Evolutionary conservation across 2,888 invertebrate genomes (phyloP).

Genomic region (Himalopsyche tibetana): DNA sequence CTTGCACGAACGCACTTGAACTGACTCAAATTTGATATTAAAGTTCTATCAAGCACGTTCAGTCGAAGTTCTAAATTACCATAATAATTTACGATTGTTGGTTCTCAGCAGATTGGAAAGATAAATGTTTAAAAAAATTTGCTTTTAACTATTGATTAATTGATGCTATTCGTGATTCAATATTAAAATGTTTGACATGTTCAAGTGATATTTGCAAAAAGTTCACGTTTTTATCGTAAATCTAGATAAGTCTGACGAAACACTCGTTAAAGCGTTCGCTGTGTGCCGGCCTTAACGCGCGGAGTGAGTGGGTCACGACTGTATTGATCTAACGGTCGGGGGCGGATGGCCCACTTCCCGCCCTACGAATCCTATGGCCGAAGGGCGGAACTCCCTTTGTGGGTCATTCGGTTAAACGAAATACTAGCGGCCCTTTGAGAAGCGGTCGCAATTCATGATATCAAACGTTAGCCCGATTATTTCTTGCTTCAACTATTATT

Average conservation of each 20-base stretch:
- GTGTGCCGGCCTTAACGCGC: slow-evolving; percentile 47
- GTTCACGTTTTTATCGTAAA: background rate
- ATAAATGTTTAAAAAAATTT: too few relatives aligned
- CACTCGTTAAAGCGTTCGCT: slow-evolving; percentile 19
- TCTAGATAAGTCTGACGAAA: background rate
- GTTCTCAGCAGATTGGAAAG: too few relatives aligned
- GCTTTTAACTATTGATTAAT: too few relatives aligned
- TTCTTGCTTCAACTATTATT: slow-evolving; percentile 10
- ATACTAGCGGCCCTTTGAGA: slow-evolving; percentile 31
- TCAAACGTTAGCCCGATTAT: background rate
- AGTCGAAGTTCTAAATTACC: too few relatives aligned
- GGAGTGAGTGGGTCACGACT: slow-evolving; percentile 69
- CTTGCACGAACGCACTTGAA: too few relatives aligned
- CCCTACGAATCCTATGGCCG: slow-evolving; percentile 46
- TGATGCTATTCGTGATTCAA: too few relatives aligned
- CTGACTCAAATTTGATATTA: too few relatives aligned
- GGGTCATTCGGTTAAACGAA: slow-evolving; percentile 46
- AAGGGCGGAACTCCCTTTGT: slow-evolving; percentile 49
- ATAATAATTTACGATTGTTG: too few relatives aligned
- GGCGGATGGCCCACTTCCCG: slow-evolving; percentile 66
- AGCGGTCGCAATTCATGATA: slow-evolving; percentile 1
- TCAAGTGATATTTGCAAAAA: background rate
- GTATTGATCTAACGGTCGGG: slow-evolving; percentile 68
- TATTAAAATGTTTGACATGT: too few relatives aligned
- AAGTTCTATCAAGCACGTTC: too few relatives aligned